Base-by-base conservation (phyloP, 2,113 vertebrate species). In the Tychaedon coryphoeus region DNA sequence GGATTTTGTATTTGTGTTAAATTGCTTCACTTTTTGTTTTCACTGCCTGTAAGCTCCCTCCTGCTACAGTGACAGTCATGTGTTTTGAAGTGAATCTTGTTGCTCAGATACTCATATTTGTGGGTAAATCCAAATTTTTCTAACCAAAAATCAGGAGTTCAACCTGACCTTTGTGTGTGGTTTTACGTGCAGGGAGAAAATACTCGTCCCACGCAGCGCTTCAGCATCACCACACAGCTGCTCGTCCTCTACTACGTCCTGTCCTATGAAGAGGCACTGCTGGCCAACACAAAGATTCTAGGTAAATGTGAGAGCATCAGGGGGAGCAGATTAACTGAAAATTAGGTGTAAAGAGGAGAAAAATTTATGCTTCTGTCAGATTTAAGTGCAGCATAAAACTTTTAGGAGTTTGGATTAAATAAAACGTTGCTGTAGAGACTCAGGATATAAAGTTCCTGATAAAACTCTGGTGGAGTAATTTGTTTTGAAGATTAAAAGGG, bases 221-320 rank as follows among this genome's bases (percentile, higher is more conserved):
- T 98, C 94, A 99, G 98, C 86, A 99, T 99, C 97, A 99, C 99
- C 48, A 98, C 99, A 8, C 99, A 99, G 10, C 98, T 99, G 61
- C 98, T 99, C 18, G 98, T 99, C 95, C 98, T 99, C 61, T 99
- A 99, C 95, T 99, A 99, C 3, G 98, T 99, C 79, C 97, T 99
- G 86, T 99, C 99, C 0, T 99, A 99, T 1, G 99, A 99, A 77
- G 99, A 99, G 90, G 99, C 99, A n/a, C 98, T 99, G 53, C 97
- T 99, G 74, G 98, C 98, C 40, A 99, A 96, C 97, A 99, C 99
- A 4, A 99, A 99, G 98, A 98, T 99, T 23, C 97, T 99, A 69
- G 99, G 99, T 99, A 96, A 58, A 94, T 96, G 20, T 31, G 17
- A 22, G 11, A 50, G 62, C 53, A 16, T 29, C 47, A 26, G 10